A percentile compares a stretch with the other conserved stretches of the same genome.
These are phyloP conservation scores for Papilio aristodemus DNA, from an alignment of 1,140 invertebrate species.

Conservation along the genomic window DNA sequence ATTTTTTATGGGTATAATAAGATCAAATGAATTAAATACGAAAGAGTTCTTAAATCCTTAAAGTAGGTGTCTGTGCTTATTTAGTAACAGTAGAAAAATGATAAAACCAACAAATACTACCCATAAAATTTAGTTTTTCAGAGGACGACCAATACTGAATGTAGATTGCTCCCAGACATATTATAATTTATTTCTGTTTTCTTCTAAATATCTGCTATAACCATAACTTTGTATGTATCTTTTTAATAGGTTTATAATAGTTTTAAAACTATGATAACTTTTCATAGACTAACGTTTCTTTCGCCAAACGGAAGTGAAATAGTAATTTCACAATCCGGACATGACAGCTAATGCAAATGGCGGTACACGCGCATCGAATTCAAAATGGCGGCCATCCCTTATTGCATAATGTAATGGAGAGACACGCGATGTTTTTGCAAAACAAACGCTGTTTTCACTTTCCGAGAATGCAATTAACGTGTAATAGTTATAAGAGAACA, in stretches of 20 bases:
- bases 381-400: constrained; percentile 64
- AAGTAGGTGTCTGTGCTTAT: too few relatives aligned
- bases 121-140: too few relatives aligned
- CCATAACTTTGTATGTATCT: too few relatives aligned
- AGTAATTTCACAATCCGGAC: constrained; percentile 74
- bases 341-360: constrained; percentile 64
- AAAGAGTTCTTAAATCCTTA: too few relatives aligned
- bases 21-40: too few relatives aligned
- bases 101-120: too few relatives aligned
- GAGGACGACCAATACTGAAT: too few relatives aligned
- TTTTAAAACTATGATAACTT: constrained; percentile 32
- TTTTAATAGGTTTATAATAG: neutral
- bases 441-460: constrained; percentile 65
- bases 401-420: constrained; percentile 66
- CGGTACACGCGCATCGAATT: constrained; percentile 47
- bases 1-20: too few relatives aligned
- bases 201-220: too few relatives aligned
- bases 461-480: constrained; percentile 43
- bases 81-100: too few relatives aligned
- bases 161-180: too few relatives aligned
- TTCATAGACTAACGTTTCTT: constrained; percentile 29
- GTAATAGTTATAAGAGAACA: constrained; percentile 36
- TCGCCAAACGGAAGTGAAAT: constrained; percentile 69
- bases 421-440: constrained; percentile 65
- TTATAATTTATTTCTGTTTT: neutral